Evolutionary conservation across 2,797 vertebrate genomes (phyloP).

Genomic region (Megaceryle alcyon): DNA sequence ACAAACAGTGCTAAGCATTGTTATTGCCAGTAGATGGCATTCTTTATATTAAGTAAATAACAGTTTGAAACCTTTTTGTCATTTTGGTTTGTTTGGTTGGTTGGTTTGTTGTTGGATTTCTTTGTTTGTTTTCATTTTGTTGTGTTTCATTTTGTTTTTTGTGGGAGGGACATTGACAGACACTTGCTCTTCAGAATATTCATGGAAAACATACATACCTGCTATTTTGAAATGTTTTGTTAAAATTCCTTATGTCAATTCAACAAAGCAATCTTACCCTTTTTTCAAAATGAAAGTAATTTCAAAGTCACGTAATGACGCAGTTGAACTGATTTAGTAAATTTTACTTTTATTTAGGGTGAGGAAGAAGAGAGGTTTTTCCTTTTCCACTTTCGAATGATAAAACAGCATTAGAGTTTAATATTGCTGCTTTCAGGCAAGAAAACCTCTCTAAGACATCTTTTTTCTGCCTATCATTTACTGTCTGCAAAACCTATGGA

Average conservation of each 20-base stretch:
- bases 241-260: not conserved
- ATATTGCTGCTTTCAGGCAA: not conserved
- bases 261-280: not conserved
- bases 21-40: conserved; percentile 63
- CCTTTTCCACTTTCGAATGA: not conserved
- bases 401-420: not conserved
- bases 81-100: no score
- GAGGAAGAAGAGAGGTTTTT: not conserved
- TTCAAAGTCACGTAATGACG: not conserved
- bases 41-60: conserved; percentile 55
- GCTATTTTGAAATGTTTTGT: not conserved
- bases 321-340: not conserved
- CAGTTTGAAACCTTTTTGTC: not conserved
- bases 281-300: not conserved
- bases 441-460: not conserved
- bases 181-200: not conserved
- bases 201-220: not conserved
- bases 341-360: not conserved
- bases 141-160: no score
- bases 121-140: no score
- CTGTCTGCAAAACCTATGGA: not conserved
- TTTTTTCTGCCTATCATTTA: not conserved
- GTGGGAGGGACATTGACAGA: not conserved
- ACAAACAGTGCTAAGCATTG: not conserved
- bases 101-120: no score